phyloP scores from a whole-genome alignment of 2,797 vertebrate species.

The Sebastes matsubarae region DNA sequence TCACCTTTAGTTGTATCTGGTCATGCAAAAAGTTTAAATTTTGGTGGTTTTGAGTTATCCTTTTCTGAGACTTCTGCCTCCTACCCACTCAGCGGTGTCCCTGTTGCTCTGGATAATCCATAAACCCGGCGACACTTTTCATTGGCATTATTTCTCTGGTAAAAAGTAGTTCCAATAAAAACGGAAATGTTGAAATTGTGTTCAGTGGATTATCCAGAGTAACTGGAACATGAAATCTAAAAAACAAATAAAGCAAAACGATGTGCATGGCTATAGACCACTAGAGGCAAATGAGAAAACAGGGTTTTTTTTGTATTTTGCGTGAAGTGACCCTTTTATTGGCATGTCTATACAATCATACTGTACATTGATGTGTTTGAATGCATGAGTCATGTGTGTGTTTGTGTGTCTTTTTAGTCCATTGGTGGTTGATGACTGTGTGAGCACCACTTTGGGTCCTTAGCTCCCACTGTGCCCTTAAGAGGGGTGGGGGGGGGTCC shows the following conservation, averaged over 20 bases:
- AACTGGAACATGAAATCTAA: not conserved
- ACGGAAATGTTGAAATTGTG: not conserved
- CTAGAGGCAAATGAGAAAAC: not conserved
- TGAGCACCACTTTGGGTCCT: constrained; percentile 60
- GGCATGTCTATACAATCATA: not conserved
- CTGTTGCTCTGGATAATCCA: constrained; percentile 8
- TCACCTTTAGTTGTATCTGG: not conserved
- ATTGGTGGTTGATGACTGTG: constrained; percentile 44
- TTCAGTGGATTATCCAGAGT: not conserved
- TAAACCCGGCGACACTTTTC: not conserved
- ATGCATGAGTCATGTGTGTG: not conserved
- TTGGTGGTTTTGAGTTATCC: not conserved
- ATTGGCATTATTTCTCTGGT: not conserved
- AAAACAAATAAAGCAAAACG: not conserved
- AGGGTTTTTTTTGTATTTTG: not conserved
- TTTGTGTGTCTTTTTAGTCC: constrained; percentile 38
- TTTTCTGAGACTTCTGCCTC: constrained; percentile 7
- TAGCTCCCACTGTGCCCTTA: constrained; percentile 53
- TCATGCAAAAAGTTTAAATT: constrained; percentile 1
- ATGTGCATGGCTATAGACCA: not conserved
- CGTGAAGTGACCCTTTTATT: not conserved
- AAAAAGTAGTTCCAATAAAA: not conserved
- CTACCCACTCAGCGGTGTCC: not conserved
- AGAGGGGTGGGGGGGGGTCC: constrained; percentile 12
- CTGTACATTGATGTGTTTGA: not conserved